Base-by-base conservation (phyloP, 2,888 invertebrate genomes). In the Latrodectus elegans region DNA sequence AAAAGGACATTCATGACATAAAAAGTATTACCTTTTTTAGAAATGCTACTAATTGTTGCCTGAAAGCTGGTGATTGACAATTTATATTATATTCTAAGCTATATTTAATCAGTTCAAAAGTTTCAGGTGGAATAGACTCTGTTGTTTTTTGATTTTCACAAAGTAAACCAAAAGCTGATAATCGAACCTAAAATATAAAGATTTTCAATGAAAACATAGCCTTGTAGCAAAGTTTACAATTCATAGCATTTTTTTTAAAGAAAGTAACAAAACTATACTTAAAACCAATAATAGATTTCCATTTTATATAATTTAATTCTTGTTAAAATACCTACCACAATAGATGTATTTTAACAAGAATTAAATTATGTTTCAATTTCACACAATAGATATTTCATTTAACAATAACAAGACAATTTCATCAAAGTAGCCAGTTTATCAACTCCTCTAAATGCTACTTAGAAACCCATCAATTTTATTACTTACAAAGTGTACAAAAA, bases 141-240 rank as follows among this genome's bases (percentile, higher is more conserved):
- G 96, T 96, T 1, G 94, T 94, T 91, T 95, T 95, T 77, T 94
- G 91, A 88, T 95, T 95, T 91, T 96, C 96, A 77, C 95, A 95
- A 55, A 97, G 92, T 26, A 96, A 92, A 0, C 94, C 94, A 76
- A 96, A 93, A 0, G 95, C 94, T 89, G 95, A 93, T 10, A 96
- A 92, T 51, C 96, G 94, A 2, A 95, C 94, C 95, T 96, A 89
- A 67, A 92, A 92, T 81, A 88, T 77, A 60, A 81, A 72, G 0
- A 22, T 49, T 52, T n/a, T n/a, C 68, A 72, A 52, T 55, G 15
- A 38, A 68, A 70, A 70, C 15, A 70, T 70, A 26, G 1, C 49
- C 1, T 11, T 38, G 1, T 22, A 22, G 22, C 22, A 70, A 70
- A 26, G 11, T 14, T 11, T 4, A 68, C 17, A 38, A 8, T n/a